Conservation (phyloP, 2,888 invertebrate genomes). For the Pachymerium ferrugineum region DNA sequence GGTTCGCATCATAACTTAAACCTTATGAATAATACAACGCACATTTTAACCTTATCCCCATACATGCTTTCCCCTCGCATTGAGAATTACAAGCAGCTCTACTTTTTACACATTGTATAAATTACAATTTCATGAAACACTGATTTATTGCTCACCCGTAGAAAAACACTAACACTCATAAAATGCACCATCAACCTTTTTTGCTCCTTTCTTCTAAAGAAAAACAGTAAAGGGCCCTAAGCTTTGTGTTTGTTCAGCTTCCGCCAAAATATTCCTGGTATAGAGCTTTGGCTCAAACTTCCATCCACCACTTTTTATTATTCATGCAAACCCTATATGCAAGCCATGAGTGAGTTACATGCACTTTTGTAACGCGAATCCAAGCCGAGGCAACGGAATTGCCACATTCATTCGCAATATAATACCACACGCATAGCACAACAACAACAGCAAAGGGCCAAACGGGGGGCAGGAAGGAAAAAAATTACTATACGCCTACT, state of each 20-base stretch:
- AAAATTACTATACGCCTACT: neutral
- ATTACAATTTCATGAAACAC: constrained; percentile 9
- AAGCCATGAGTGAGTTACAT: constrained; percentile 22
- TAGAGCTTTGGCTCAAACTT: neutral
- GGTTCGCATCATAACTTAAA: neutral
- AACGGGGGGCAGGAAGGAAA: neutral
- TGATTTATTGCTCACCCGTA: neutral
- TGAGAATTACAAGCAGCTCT: neutral
- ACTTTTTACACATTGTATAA: constrained; percentile 6
- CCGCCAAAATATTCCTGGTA: no score
- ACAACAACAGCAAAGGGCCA: neutral
- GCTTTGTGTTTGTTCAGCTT: neutral
- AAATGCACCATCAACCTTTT: neutral
- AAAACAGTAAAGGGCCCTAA: neutral
- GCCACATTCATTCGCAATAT: constrained; percentile 15
- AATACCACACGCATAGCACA: neutral
- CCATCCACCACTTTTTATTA: constrained; percentile 15
- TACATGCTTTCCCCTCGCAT: neutral
- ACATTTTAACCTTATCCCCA: neutral
- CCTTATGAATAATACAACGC: neutral
- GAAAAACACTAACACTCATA: neutral
- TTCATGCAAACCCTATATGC: constrained; percentile 19
- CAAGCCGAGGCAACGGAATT: constrained; percentile 13
- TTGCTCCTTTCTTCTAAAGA: no score
- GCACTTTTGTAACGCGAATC: constrained; percentile 19